A percentile compares a stretch with the other conserved stretches of the same genome.
Conservation (phyloP, 2,113 vertebrate genomes). For the Poeciliopsis occidentalis region DNA sequence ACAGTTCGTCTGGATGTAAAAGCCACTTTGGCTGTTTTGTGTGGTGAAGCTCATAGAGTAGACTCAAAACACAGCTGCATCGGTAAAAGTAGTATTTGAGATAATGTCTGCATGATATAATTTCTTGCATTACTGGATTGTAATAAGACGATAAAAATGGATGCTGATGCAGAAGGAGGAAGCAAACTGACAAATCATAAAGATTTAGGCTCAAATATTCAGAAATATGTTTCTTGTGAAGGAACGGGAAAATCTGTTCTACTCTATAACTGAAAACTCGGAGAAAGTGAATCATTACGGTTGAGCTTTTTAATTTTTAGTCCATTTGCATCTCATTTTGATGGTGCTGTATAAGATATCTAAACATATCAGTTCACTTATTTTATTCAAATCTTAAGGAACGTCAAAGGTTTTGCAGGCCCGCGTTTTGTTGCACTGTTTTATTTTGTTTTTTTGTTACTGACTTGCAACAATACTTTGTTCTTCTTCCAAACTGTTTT, state of each 20-base stretch:
- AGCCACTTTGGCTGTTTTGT: conserved; percentile 35
- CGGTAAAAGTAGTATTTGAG: conserved; percentile 46
- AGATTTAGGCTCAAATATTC: conserved; percentile 3
- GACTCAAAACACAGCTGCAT: conserved; percentile 31
- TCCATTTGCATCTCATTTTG: conserved; percentile 4
- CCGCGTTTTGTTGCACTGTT: conserved; percentile 3
- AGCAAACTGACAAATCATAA: conserved; percentile 5
- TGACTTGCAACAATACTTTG: background rate
- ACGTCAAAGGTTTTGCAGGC: background rate
- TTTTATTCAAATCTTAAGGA: conserved; percentile 6
- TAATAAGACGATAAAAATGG: conserved; percentile 29
- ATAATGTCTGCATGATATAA: conserved; percentile 63
- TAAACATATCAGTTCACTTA: conserved; percentile 26
- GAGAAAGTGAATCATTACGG: too few relatives aligned
- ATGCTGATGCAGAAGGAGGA: conserved; percentile 15
- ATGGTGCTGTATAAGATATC: conserved; percentile 18
- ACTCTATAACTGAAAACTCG: background rate
- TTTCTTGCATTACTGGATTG: conserved; percentile 48
- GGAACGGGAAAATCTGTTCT: conserved; percentile 18
- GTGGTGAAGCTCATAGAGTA: conserved; percentile 46
- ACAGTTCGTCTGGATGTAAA: conserved; percentile 31
- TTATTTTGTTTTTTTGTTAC: background rate
- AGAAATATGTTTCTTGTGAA: conserved; percentile 15
- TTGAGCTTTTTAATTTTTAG: background rate
- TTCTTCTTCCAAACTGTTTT: background rate